These are phyloP conservation scores for Vanessa cardui DNA, from an alignment of 2,888 invertebrate genomes.

Conservation along the genomic window DNA sequence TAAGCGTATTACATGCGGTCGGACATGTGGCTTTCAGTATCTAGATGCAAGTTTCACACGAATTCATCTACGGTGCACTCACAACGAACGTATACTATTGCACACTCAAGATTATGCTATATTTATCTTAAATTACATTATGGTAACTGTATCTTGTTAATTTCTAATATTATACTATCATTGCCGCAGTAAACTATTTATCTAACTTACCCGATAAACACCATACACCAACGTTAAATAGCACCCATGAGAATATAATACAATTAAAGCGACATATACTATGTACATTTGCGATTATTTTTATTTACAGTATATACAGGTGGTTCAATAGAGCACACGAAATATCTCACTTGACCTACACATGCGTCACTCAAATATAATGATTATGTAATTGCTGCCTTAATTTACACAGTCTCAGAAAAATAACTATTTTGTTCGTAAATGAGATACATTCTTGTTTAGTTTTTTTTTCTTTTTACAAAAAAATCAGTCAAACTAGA, in stretches of 20 bases:
- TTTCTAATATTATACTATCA: conserved; percentile 52
- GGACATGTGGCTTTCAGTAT: background rate
- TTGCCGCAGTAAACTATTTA: conserved; percentile 49
- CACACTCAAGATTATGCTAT: conserved; percentile 76
- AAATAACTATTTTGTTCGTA: conserved; percentile 74
- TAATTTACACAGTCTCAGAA: conserved; percentile 73
- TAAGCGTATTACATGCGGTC: conserved; percentile 8
- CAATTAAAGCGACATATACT: conserved; percentile 70
- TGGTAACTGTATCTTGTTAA: conserved; percentile 72
- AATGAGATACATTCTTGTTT: conserved; percentile 68
- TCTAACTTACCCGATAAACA: conserved; percentile 58
- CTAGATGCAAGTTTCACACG: conserved; percentile 34
- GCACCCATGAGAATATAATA: conserved; percentile 79
- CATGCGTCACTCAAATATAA: conserved; percentile 40
- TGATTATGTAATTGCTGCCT: conserved; percentile 70
- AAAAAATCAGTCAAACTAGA: conserved; percentile 69
- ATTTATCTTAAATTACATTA: conserved; percentile 57
- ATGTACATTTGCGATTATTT: conserved; percentile 58
- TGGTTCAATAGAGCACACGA: conserved; percentile 54
- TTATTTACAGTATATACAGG: conserved; percentile 69
- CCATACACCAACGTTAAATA: conserved; percentile 78
- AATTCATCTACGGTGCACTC: conserved; percentile 43
- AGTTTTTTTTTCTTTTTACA: conserved; percentile 48
- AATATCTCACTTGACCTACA: conserved; percentile 36
- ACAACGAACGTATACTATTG: conserved; percentile 63